A percentile compares a stretch with the other conserved stretches of the same genome.
phyloP scores from a whole-genome alignment of 2,113 vertebrate species.

The Nibea coibor region DNA sequence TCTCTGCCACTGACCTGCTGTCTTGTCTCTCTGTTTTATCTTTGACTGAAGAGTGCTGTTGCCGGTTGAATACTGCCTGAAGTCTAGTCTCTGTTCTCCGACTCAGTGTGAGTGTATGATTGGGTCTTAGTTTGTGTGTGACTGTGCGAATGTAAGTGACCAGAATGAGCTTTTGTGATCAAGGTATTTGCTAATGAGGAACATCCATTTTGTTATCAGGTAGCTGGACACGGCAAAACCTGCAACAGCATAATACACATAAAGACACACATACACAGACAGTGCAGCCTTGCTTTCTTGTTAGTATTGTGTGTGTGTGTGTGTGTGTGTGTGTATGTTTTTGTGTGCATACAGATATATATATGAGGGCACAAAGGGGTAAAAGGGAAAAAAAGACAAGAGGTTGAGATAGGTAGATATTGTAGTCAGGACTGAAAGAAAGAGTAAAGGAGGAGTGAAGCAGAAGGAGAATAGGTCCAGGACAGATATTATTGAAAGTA shows the following conservation, averaged over 20 bases:
- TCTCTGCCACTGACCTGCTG: slow-evolving; percentile 23
- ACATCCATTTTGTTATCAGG: slow-evolving; percentile 33
- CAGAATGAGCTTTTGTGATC: slow-evolving; percentile 20
- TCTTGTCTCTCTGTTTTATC: slow-evolving; percentile 40
- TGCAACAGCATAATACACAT: neutral
- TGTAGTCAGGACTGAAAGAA: slow-evolving; percentile 35
- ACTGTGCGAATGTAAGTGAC: slow-evolving; percentile 3
- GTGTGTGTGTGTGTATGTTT: neutral
- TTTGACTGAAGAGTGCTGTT: slow-evolving; percentile 36
- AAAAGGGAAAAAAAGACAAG: neutral
- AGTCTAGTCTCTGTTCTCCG: slow-evolving; percentile 4
- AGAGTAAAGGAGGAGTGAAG: slow-evolving; percentile 29
- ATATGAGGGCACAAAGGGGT: neutral
- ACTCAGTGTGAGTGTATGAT: slow-evolving; percentile 9
- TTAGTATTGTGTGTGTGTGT: neutral
- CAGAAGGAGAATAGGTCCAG: slow-evolving; percentile 40
- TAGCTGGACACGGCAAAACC: neutral
- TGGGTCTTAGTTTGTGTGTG: slow-evolving; percentile 6
- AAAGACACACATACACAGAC: neutral
- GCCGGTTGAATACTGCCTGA: slow-evolving; percentile 24
- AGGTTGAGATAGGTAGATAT: slow-evolving; percentile 20
- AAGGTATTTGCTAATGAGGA: slow-evolving; percentile 38
- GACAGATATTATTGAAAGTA: slow-evolving; percentile 53
- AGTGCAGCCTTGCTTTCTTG: neutral
- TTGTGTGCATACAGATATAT: neutral